These are phyloP conservation scores for Candoia aspera DNA, from an alignment of 2,113 vertebrate genomes.

Conservation along the genomic window DNA sequence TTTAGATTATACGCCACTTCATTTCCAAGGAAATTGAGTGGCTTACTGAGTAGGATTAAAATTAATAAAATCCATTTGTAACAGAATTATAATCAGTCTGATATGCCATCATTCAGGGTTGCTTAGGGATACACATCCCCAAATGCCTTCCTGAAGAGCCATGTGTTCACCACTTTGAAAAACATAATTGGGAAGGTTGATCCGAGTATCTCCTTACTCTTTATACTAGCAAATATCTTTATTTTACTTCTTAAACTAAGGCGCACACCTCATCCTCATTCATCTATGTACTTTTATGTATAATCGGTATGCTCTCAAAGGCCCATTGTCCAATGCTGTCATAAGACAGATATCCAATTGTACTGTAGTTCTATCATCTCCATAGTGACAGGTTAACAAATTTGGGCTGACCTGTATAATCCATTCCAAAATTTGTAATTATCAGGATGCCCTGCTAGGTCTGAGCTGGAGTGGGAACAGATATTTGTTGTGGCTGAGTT, in stretches of 20 bases:
- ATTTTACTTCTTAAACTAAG: background rate
- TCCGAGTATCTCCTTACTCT: background rate
- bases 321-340: background rate
- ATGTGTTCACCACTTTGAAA: background rate
- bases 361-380: background rate
- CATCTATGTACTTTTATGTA: background rate
- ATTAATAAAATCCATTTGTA: background rate
- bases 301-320: background rate
- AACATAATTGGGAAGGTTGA: background rate
- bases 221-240: background rate
- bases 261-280: background rate
- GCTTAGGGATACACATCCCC: background rate
- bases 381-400: background rate
- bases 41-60: background rate
- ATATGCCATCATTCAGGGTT: background rate
- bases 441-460: background rate
- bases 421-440: background rate
- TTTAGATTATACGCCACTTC: background rate
- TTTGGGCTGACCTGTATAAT: background rate
- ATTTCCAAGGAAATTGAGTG: background rate
- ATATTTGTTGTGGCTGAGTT: background rate
- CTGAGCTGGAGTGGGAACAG: background rate
- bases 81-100: background rate
- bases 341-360: background rate
- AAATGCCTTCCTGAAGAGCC: background rate